These are phyloP conservation scores for Ophioderma brevispina DNA, from an alignment of 35 echinoderm and acorn worm genomes.

Conservation along the genomic window DNA sequence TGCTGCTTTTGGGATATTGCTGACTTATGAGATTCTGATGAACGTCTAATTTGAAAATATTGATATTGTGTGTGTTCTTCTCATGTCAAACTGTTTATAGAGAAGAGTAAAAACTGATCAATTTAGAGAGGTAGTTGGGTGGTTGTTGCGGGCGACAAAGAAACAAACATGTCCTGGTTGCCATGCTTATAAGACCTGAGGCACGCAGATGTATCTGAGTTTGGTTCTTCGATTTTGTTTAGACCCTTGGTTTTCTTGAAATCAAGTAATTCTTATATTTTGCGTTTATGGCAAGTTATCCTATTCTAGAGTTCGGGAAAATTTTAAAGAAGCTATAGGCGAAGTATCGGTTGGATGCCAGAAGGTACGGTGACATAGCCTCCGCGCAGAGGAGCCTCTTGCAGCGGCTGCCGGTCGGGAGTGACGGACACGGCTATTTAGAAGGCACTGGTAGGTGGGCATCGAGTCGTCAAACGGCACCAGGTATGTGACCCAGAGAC, in stretches of 20 bases:
- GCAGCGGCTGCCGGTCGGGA: conserved; percentile 11
- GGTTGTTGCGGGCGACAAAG: neutral
- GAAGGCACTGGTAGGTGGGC: conserved; percentile 48
- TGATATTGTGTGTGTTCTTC: neutral
- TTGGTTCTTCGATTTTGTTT: neutral
- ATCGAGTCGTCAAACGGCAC: conserved; percentile 6
- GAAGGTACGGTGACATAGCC: conserved; percentile 32
- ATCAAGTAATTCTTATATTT: neutral
- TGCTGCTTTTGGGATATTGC: neutral
- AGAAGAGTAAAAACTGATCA: conserved; percentile 46
- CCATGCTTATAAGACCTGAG: conserved; percentile 7
- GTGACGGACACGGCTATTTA: conserved; percentile 43
- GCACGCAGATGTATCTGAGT: neutral
- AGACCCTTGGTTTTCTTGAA: neutral
- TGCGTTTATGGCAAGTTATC: conserved; percentile 27
- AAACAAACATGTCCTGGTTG: neutral
- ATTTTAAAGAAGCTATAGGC: conserved; percentile 23
- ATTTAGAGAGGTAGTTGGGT: conserved; percentile 29
- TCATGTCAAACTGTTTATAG: neutral
- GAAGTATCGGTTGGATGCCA: neutral
- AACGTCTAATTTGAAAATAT: neutral
- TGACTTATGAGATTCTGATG: conserved; percentile 13
- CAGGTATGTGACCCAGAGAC: conserved; percentile 34
- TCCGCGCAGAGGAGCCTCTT: conserved; percentile 26
- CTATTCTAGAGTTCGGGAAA: conserved; percentile 51